These are phyloP conservation scores for Brenthis hecate DNA, from an alignment of 2,888 invertebrate species.

Conservation along the genomic window DNA sequence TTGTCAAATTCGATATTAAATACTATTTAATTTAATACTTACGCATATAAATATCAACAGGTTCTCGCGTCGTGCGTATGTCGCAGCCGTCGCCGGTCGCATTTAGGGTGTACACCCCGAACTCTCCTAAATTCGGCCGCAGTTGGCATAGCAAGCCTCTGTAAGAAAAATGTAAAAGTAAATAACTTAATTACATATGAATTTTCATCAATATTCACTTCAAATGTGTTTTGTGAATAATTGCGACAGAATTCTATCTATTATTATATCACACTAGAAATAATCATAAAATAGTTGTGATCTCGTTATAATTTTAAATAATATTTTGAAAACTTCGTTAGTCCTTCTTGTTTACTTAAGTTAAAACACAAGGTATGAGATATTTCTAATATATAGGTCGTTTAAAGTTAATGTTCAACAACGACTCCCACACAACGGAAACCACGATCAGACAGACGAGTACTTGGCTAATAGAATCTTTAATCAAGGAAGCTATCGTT, in stretches of 20 bases:
- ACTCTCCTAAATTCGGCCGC: slow-evolving; percentile 84
- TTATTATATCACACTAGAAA: too few relatives aligned
- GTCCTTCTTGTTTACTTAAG: too few relatives aligned
- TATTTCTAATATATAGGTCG: neutral
- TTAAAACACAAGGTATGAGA: neutral
- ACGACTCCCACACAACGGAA: slow-evolving; percentile 6
- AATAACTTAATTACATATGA: too few relatives aligned
- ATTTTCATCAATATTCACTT: too few relatives aligned
- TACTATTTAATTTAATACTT: slow-evolving; percentile 61
- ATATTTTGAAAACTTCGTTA: too few relatives aligned
- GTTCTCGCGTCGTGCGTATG: slow-evolving; percentile 81
- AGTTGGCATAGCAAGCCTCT: slow-evolving; percentile 84
- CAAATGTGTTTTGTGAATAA: too few relatives aligned
- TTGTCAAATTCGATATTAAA: neutral
- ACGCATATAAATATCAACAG: slow-evolving; percentile 88
- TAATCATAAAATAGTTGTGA: too few relatives aligned
- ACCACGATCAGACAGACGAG: slow-evolving; percentile 2
- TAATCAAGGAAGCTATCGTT: slow-evolving; percentile 31
- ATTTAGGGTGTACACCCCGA: slow-evolving; percentile 87
- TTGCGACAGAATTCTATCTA: too few relatives aligned
- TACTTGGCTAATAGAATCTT: slow-evolving; percentile 25
- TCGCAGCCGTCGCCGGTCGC: slow-evolving; percentile 78
- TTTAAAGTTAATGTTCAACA: neutral
- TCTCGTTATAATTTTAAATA: too few relatives aligned
- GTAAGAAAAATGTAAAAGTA: slow-evolving; percentile 34